Evolutionary conservation across 2,113 vertebrate species (phyloP).

Genomic region (Cyrtonyx montezumae): DNA sequence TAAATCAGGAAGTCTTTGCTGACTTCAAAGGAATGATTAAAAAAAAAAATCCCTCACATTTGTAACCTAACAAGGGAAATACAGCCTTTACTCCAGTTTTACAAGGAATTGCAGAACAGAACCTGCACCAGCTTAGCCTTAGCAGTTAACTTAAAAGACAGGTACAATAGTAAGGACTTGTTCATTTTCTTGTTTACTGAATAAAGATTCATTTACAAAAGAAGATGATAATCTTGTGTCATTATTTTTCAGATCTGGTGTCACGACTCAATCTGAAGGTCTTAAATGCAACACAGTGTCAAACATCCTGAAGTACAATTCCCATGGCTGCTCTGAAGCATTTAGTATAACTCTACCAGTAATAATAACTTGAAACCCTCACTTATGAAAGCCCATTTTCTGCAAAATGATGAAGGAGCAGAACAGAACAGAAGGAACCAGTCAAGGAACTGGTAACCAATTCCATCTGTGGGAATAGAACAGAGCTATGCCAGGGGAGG

Average conservation of each 20-base stretch:
- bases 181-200: background rate
- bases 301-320: background rate
- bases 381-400: background rate
- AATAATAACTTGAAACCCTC: background rate
- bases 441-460: background rate
- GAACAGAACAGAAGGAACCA: background rate
- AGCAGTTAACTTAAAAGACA: background rate
- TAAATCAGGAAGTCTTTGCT: background rate
- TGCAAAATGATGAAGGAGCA: background rate
- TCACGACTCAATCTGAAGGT: background rate
- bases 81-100: background rate
- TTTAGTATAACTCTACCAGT: background rate
- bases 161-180: background rate
- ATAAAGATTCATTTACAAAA: background rate
- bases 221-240: background rate
- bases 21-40: background rate
- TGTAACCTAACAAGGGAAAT: background rate
- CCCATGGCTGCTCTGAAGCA: background rate
- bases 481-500: background rate
- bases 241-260: background rate
- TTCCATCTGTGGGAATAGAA: no score
- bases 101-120: background rate
- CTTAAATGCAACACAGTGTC: background rate
- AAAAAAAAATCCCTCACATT: background rate
- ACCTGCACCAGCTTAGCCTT: background rate